Base-by-base conservation (phyloP, 2,888 invertebrate genomes). In the Cosmia pyralina region DNA sequence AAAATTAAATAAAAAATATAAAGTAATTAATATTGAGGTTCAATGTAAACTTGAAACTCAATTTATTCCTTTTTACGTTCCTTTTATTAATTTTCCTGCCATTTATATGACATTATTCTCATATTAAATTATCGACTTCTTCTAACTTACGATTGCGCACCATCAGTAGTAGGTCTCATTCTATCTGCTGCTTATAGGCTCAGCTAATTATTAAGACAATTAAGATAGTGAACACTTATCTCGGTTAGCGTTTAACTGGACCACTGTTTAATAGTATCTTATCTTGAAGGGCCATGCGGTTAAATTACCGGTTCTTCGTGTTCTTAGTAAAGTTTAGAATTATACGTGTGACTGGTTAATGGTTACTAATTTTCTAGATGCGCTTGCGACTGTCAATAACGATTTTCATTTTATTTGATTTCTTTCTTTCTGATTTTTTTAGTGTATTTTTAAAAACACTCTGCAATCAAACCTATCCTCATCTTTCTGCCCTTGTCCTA, bases 171-270 rank as follows among this genome's bases (percentile, higher is more conserved):
- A 19, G n/a, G 19, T 79, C 46, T 22, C 11, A 6, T 8, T 50
- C 13, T 34, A 41, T 57, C 50, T 13, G 34, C 19, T 19, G 53
- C 19, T 50, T 69, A 62, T 44, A 11, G 44, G 50, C 44, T 53
- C 59, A 22, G 60, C 85, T 90, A 90, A 92, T 91, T 90, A 90
- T 87, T 83, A 89, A 88, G 87, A 87, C 85, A 87, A 90, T 92
- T 91, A 90, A 89, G 92, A 92, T 92, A 90, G 86, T 84, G 79
- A 85, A 68, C 79, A 87, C 81, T 89, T 90, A 91, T 91, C 89
- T 87, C 72, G 79, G 55, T 88, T 87, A 88, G 86, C 38, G 68
- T 79, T 64, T 34, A 74, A 84, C 81, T 71, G 62, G 76, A 65
- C 76, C 64, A 69, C 50, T 70, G 75, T 81, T 74, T 74, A 80